Evolutionary conservation across 2,888 invertebrate genomes (phyloP).

Genomic region (Melieria picta): DNA sequence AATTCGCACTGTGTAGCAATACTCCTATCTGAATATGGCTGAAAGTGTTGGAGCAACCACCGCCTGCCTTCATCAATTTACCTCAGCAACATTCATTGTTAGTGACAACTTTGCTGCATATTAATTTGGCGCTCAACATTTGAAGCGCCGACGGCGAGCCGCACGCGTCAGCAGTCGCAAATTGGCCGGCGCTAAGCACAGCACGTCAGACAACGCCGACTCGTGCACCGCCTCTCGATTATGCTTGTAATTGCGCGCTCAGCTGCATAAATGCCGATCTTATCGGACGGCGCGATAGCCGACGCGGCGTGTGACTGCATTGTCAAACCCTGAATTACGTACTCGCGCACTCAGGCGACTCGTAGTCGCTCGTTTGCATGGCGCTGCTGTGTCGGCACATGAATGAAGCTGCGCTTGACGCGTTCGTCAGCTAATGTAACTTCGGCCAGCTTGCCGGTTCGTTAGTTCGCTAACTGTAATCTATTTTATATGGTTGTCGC

Average conservation of each 20-base stretch:
- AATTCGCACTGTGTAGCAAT: too few relatives aligned
- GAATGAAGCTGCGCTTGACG: too few relatives aligned
- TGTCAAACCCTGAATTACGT: conserved; percentile 43
- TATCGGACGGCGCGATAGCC: conserved; percentile 16
- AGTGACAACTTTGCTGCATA: background rate
- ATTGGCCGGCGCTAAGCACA: background rate
- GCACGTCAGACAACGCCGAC: background rate
- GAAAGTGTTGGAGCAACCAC: too few relatives aligned
- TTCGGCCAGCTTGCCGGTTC: too few relatives aligned
- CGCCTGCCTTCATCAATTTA: background rate
- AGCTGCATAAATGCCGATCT: conserved; percentile 35
- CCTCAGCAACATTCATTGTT: background rate
- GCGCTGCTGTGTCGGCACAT: too few relatives aligned
- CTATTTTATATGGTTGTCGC: too few relatives aligned
- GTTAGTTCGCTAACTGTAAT: too few relatives aligned
- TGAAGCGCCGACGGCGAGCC: background rate
- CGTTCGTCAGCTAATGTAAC: too few relatives aligned
- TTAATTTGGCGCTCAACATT: background rate
- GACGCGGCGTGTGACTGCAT: conserved; percentile 5
- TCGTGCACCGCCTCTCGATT: background rate
- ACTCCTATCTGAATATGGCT: too few relatives aligned
- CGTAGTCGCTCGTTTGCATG: background rate
- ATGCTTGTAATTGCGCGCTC: conserved; percentile 33
- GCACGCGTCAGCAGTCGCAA: background rate
- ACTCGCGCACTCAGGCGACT: background rate